Conservation (phyloP, 2,888 invertebrate genomes). For the Phaedon cochleariae region DNA sequence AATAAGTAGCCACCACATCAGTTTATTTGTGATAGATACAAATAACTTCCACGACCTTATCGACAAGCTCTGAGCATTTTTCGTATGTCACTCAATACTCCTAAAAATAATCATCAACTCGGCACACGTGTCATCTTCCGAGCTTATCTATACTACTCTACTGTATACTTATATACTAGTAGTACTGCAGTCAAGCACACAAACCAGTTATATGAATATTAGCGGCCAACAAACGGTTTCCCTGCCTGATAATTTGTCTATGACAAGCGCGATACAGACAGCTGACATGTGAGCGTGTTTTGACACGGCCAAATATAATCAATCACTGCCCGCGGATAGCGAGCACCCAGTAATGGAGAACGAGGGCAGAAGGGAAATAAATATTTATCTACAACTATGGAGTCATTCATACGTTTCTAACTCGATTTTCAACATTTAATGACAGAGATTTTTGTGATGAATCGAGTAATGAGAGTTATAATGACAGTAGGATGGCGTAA, state of each 20-base stretch:
- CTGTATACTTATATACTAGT: slow-evolving; percentile 21
- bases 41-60: background rate
- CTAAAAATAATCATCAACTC: background rate
- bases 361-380: too few relatives aligned
- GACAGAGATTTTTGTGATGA: too few relatives aligned
- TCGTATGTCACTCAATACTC: background rate
- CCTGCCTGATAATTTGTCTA: slow-evolving; percentile 15
- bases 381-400: too few relatives aligned
- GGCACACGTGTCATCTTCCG: background rate
- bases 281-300: slow-evolving; percentile 16
- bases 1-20: too few relatives aligned
- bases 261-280: slow-evolving; percentile 13
- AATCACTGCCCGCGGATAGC: slow-evolving; percentile 9
- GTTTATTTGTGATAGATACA: background rate
- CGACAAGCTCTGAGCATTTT: background rate
- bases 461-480: too few relatives aligned
- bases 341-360: too few relatives aligned
- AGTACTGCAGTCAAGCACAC: slow-evolving; percentile 9
- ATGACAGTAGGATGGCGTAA: too few relatives aligned
- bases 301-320: slow-evolving; percentile 15
- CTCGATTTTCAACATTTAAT: too few relatives aligned
- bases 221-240: slow-evolving; percentile 6
- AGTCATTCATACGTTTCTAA: too few relatives aligned
- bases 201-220: slow-evolving; percentile 9
- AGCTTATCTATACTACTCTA: background rate